These are phyloP conservation scores for Eumerus sabulonum DNA, from an alignment of 2,888 invertebrate species.

Conservation along the genomic window DNA sequence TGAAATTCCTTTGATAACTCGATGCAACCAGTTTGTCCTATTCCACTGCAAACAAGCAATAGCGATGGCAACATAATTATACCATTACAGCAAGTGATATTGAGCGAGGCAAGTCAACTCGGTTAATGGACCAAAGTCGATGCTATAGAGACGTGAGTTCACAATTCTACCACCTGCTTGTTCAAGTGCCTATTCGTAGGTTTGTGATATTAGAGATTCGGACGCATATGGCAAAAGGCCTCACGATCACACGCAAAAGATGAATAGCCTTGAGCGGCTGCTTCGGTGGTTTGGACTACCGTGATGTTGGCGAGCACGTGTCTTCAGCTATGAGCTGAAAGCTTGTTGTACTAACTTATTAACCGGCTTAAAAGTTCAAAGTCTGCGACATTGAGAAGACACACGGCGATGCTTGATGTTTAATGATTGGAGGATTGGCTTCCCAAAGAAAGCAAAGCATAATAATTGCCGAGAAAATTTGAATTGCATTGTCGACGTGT, in stretches of 20 bases:
- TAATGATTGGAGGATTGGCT: constrained; percentile 30
- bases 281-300: constrained; percentile 12
- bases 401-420: constrained; percentile 37
- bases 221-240: constrained; percentile 6
- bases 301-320: background rate
- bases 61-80: background rate
- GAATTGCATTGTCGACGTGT: constrained; percentile 36
- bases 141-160: background rate
- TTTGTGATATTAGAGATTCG: background rate
- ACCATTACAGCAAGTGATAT: constrained; percentile 17
- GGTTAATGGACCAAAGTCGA: constrained; percentile 51
- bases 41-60: too few relatives aligned
- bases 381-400: constrained; percentile 52
- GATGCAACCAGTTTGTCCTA: too few relatives aligned
- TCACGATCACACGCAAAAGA: constrained; percentile 32
- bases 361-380: constrained; percentile 47
- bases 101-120: constrained; percentile 29
- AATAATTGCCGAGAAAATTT: constrained; percentile 59
- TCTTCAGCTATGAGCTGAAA: background rate
- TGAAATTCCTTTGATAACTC: too few relatives aligned
- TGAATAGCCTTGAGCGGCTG: constrained; percentile 47
- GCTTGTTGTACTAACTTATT: background rate
- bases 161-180: constrained; percentile 7
- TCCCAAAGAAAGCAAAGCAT: constrained; percentile 48
- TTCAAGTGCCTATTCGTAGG: too few relatives aligned